Conservation (phyloP, 2,888 invertebrate species). For the Epirrhoe tristata region DNA sequence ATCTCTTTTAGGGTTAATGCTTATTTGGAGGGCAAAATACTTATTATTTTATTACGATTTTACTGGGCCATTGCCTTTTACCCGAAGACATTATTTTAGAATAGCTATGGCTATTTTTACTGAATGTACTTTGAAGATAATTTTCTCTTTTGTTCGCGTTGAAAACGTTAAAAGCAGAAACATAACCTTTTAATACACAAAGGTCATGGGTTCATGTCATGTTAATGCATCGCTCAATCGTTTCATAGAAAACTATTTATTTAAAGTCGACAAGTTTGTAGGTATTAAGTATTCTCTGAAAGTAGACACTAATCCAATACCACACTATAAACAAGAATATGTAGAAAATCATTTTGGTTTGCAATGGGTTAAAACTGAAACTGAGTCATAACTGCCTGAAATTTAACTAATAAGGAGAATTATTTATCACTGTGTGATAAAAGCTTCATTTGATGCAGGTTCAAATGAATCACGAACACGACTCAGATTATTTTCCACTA, state of each 20-base stretch:
- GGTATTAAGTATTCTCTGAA: no score
- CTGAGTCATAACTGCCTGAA: no score
- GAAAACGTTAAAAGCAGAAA: not conserved
- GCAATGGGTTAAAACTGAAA: no score
- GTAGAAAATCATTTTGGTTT: no score
- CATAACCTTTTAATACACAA: not conserved
- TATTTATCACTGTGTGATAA: no score
- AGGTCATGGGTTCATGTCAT: not conserved
- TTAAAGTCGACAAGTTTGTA: no score
- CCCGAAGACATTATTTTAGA: slow-evolving; percentile 36
- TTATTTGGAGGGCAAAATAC: slow-evolving; percentile 45
- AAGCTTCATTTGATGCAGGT: no score
- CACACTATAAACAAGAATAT: no score
- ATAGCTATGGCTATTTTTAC: slow-evolving; percentile 40
- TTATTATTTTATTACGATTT: slow-evolving; percentile 50
- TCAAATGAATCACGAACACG: no score
- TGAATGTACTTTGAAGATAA: slow-evolving; percentile 18
- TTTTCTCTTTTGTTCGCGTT: slow-evolving; percentile 11
- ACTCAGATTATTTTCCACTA: no score
- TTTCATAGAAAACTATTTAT: not conserved
- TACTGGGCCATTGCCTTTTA: slow-evolving; percentile 44
- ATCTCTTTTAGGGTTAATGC: slow-evolving; percentile 60
- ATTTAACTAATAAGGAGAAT: no score
- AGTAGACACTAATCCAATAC: no score
- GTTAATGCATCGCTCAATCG: not conserved